These are phyloP conservation scores for Netelia virgata DNA, from an alignment of 2,888 invertebrate species.

Conservation along the genomic window DNA sequence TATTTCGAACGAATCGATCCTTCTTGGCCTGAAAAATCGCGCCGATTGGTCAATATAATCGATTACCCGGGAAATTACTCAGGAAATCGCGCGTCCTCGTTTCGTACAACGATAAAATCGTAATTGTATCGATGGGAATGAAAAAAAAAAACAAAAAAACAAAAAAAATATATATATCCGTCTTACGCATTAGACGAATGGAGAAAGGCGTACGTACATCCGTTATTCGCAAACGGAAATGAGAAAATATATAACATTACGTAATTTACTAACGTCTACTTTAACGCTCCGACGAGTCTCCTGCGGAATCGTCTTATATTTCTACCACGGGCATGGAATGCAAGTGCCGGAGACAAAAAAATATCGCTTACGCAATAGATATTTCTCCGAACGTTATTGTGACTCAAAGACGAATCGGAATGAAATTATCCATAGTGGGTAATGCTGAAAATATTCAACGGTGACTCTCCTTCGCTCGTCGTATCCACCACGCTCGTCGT, in stretches of 20 bases:
- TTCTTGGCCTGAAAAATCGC: neutral
- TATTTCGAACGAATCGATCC: neutral
- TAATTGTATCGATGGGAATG: neutral
- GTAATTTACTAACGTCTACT: constrained; percentile 60
- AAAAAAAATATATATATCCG: too few species aligned
- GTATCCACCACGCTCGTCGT: too few species aligned
- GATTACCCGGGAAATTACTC: constrained; percentile 13
- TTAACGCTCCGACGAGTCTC: constrained; percentile 56
- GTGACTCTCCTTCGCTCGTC: constrained; percentile 6
- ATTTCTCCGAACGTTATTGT: constrained; percentile 31
- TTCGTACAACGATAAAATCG: too few species aligned
- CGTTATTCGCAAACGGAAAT: constrained; percentile 67
- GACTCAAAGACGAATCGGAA: constrained; percentile 45
- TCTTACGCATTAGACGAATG: constrained; percentile 18
- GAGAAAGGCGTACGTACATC: constrained; percentile 53
- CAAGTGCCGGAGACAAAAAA: constrained; percentile 9
- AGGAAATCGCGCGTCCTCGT: constrained; percentile 9
- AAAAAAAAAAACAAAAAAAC: constrained; percentile 9
- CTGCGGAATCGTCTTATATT: constrained; percentile 5
- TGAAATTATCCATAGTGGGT: constrained; percentile 24
- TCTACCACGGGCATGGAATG: neutral
- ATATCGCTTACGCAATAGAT: constrained; percentile 57
- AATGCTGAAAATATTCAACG: constrained; percentile 45
- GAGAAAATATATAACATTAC: constrained; percentile 64
- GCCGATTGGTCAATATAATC: neutral